Evolutionary conservation across 2,888 invertebrate genomes (phyloP), one percentile per base, ranked within the genome.

Genomic region (Cephus sareptanus): DNA sequence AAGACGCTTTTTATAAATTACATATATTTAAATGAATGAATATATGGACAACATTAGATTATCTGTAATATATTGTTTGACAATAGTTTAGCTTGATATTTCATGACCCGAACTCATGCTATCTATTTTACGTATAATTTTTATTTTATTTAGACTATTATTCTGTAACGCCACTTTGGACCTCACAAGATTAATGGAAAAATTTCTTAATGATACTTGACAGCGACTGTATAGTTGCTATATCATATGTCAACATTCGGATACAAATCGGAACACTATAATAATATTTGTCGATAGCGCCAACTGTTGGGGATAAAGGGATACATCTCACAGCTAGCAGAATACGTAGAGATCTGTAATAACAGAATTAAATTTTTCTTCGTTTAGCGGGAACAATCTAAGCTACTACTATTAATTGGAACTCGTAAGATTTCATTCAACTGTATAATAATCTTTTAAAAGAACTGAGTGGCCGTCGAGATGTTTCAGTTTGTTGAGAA

Each of bases 381-480:
- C 23, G 23, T 56, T 56, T 15, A 23, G 9, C 23, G 23, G 56
- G 2, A 56, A 23, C 23, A 56, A 9, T 56, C 23, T 23, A 56
- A 9, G 23, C 56, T 56, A 56, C 56, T 23, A 9, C 6, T 9
- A 6, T 9, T 56, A 56, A 9, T 56, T 23, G 56, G 56, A 56
- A 23, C 23, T 56, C 23, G 23, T 56, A 23, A 56, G 23, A 23
- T 56, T 56, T 56, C 56, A 56, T 56, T 56, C 56, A 23, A 6
- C 56, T 56, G 56, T 23, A 15, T 56, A 71, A 71, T 74, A 74
- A 74, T 74, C 74, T 74, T 34, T 30, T 6, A 34, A 35, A 74
- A 34, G 15, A 34, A 74, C 74, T 6, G 74, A 74, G 11, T 35
- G 37, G 23, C 74, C 74, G 74, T 74, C 74, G 4, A 74, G 30